Evolutionary conservation across 2,113 vertebrate species (phyloP).

Genomic region (Neolamprologus brichardi): DNA sequence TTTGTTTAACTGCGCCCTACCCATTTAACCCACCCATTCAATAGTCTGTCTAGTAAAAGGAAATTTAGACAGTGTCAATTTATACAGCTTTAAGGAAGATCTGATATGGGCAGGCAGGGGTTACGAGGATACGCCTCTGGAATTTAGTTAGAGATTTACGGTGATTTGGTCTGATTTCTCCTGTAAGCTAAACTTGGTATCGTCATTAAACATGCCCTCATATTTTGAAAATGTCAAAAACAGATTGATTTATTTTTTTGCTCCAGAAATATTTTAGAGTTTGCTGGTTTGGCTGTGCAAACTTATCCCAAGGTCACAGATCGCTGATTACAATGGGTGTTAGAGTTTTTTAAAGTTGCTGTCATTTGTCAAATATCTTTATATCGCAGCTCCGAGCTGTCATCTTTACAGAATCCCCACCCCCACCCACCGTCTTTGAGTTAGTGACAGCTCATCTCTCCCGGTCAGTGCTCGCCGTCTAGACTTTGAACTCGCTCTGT

Average conservation of each 20-base stretch:
- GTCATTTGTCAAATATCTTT: constrained; percentile 62
- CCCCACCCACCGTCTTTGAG: constrained; percentile 39
- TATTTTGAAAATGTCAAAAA: constrained; percentile 5
- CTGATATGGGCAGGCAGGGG: constrained; percentile 31
- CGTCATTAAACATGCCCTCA: constrained; percentile 23
- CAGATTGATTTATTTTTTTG: neutral
- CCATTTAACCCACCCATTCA: constrained; percentile 68
- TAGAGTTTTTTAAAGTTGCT: constrained; percentile 35
- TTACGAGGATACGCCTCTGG: constrained; percentile 23
- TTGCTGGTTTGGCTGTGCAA: constrained; percentile 18
- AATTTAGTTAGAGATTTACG: constrained; percentile 29
- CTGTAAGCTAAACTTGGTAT: constrained; percentile 19
- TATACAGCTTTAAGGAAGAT: constrained; percentile 50
- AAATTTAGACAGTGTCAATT: constrained; percentile 68
- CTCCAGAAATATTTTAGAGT: constrained; percentile 19
- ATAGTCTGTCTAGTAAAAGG: constrained; percentile 54
- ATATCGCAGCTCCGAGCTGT: constrained; percentile 49
- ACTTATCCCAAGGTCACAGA: constrained; percentile 39
- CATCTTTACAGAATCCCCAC: constrained; percentile 26
- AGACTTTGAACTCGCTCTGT: constrained; percentile 64
- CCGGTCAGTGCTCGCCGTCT: constrained; percentile 52
- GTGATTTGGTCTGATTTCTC: neutral
- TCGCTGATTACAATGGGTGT: constrained; percentile 49
- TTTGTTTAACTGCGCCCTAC: constrained; percentile 71
- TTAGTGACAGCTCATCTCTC: constrained; percentile 67